Percentiles rank a stretch among this genome's conserved stretches.
These are phyloP conservation scores for Garrulus glandarius DNA, from an alignment of 2,797 vertebrate genomes.

Conservation along the genomic window DNA sequence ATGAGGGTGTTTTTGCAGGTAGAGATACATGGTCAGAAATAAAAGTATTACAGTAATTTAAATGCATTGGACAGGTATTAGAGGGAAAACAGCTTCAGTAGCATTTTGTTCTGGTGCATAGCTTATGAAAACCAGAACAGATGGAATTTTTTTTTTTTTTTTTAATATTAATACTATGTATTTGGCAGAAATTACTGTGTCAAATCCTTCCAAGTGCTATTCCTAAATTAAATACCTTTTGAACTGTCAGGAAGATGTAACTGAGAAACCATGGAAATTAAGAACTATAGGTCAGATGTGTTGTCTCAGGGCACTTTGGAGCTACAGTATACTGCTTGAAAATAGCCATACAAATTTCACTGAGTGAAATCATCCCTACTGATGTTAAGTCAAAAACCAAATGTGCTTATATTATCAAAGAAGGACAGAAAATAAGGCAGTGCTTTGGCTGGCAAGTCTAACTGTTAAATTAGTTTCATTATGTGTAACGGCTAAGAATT, in stretches of 20 bases:
- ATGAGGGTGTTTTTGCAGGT: not conserved
- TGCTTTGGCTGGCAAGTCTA: not conserved
- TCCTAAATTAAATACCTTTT: not conserved
- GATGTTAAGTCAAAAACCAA: not conserved
- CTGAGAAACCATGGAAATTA: not conserved
- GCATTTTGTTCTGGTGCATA: not conserved
- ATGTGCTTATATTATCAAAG: not conserved
- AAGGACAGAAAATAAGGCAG: not conserved
- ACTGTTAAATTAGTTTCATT: not conserved
- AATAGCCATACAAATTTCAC: not conserved
- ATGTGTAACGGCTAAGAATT: not conserved
- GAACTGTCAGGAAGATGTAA: not conserved
- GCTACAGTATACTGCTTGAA: not conserved
- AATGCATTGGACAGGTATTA: not conserved
- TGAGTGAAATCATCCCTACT: not conserved
- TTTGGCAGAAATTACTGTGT: not conserved
- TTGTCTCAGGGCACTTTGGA: not conserved
- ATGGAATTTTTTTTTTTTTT: not conserved
- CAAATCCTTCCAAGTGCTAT: not conserved
- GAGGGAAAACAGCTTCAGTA: not conserved
- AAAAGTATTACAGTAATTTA: not conserved
- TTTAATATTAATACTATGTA: not conserved
- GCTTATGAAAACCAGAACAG: not conserved
- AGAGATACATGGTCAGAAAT: not conserved
- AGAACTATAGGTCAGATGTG: not conserved